Evolutionary conservation across 2,888 invertebrate genomes (phyloP).

Genomic region (Cantharis lateralis): DNA sequence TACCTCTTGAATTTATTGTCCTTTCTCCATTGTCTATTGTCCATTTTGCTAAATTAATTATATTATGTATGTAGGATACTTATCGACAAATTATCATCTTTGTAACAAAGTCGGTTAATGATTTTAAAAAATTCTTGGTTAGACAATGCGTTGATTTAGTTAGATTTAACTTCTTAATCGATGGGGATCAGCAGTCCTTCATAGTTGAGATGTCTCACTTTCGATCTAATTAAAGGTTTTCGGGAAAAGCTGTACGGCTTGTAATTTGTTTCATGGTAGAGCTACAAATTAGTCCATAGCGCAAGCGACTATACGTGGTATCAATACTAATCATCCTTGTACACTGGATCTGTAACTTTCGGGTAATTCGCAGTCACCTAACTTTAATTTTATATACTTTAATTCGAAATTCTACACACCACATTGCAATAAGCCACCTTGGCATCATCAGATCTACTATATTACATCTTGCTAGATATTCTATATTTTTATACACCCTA

Average conservation of each 20-base stretch:
- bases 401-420: neutral
- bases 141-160: neutral
- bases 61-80: too few species aligned
- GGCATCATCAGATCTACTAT: too few species aligned
- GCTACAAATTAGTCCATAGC: neutral
- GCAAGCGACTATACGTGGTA: neutral
- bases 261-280: neutral
- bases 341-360: neutral
- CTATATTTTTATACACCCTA: too few species aligned
- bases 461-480: too few species aligned
- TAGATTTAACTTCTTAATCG: neutral
- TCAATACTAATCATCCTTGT: neutral
- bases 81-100: too few species aligned
- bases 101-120: too few species aligned
- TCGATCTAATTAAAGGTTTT: neutral
- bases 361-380: neutral
- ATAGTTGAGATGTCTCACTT: neutral
- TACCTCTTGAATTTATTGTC: too few species aligned
- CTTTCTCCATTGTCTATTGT: too few species aligned
- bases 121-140: too few species aligned
- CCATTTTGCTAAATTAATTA: too few species aligned
- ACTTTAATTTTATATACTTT: too few species aligned
- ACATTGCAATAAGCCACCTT: too few species aligned
- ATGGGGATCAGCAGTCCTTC: neutral
- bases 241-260: neutral